Evolutionary conservation across 23 tunicate genomes (phyloP), one percentile per base, ranked within the genome.

Genomic region (Ciona savignyi): DNA sequence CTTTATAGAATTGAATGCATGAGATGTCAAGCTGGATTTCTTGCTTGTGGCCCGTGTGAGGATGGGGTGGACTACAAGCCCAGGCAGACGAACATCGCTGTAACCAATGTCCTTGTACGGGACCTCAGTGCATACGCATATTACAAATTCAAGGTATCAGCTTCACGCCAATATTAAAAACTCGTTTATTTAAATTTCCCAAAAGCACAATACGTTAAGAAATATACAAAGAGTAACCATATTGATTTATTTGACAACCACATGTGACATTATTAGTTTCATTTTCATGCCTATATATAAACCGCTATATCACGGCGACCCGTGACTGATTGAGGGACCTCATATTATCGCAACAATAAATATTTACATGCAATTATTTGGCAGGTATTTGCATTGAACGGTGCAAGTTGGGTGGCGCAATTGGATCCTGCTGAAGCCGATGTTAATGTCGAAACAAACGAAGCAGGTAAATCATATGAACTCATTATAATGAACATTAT

Each of bases 331-430:
- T 15, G 61, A 49, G 15, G 34, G 29, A 66, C 15, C 30, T 66
- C 70, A 34, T 26, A 1, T 2, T 4, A 66, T 66, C 70, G 67
- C 67, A 23, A 29, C 70, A 4, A 34, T 49, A 20, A 49, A 4
- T 29, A 66, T 29, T 66, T 66, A 20, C 29, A 66, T 66, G 34
- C 1, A n/a, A n/a, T n/a, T n/a, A n/a, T n/a, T n/a, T 67, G 60
- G 25, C 71, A 89, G 96, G 71, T 89, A 34, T 78, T 73, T 65
- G 89, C 96, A 23, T 74, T 68, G 32, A 89, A 89, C 61, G 96
- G 78, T 1, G 89, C 83, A 3, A 89, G 84, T 23, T 65, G 29
- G 28, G 77, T 74, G 2, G 96, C 96, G 0, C 31, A 34, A 1
- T 34, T 63, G 1, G 26, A 48, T 25, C 86, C 90, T 29, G 75